Base-by-base conservation (phyloP, 2,797 vertebrate species). In the Sebastolobus alascanus region DNA sequence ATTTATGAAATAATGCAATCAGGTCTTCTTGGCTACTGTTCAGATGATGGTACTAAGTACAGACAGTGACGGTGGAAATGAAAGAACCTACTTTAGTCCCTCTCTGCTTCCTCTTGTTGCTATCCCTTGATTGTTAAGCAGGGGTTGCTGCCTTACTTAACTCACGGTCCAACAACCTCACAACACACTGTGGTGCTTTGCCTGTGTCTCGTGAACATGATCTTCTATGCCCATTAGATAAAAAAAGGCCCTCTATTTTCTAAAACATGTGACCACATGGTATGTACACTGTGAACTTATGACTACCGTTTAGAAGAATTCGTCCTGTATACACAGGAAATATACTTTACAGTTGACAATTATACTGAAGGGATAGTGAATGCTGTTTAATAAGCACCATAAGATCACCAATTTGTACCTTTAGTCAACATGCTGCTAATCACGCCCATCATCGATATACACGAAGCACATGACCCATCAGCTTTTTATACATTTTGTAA, bases 181-280 rank as follows among this genome's bases (percentile, higher is more conserved):
- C 29, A 40, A 14, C 54, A 76, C 61, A 68, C 67, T 71, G 59
- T 64, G 56, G 31, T 52, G 72, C 43, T 75, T 58, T 77, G 71
- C 55, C 52, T 63, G 65, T 65, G 86, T 90, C 92, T 90, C 25
- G 38, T 93, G 84, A 91, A 89, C 67, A 77, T 78, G 72, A 91
- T 90, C 58, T 86, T 82, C 77, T 52, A 58, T 70, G 66, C 78
- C 79, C 56, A 75, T 86, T 79, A 80, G 77, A 90, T 83, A 79
- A 86, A 89, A 88, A 89, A 90, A 79, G 81, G 31, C 79, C 65
- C 65, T 86, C 73, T 85, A 83, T 91, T 89, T 90, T 73, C 75
- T 65, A 20, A 60, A 83, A 71, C 90, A 94, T 92, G 90, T 89
- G 90, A 92, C 83, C 74, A 79, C 25, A 33, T 71, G 67, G 72